Base-by-base conservation (phyloP, 2,113 vertebrate species). In the Pomatorhinus ruficollis region DNA sequence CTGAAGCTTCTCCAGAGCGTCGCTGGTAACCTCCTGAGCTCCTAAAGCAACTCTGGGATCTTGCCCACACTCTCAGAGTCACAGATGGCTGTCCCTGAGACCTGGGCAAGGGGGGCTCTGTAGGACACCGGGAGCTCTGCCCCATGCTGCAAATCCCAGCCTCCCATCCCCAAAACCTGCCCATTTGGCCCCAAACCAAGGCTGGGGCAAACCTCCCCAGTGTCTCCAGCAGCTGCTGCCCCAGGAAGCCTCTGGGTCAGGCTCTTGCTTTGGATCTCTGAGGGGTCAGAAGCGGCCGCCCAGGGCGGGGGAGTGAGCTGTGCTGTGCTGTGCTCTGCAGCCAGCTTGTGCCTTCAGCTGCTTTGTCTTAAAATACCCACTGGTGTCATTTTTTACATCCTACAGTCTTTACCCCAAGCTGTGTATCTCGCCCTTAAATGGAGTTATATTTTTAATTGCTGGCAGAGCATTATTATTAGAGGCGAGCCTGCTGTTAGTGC, bases 341-440 rank as follows among this genome's bases (percentile, higher is more conserved):
- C 79, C 90, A 94, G 86, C 71, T 89, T 95, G 72, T 90, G 42
- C 25, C 64, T 96, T 96, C 94, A 91, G 81, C 96, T 96, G 90
- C 75, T 93, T 87, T 78, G 47, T 83, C 93, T 95, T 94, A 96
- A 97, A 97, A 97, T 96, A 96, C 63, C 45, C 85, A 3, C 77
- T 96, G 93, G 95, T 96, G 94, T 96, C 44, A 94, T 89, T 95
- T 97, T 92, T 93, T 90, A 93, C 95, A 90, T 93, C 95, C 96
- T 92, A 88, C 96, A 83, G 79, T 68, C 92, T 92, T 88, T 92
- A 88, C 74, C 85, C 72, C 68, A 92, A 92, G 92, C 90, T 96
- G 95, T 90, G 92, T 75, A 89, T 96, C 86, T 94, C 93, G 42
- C 92, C 93, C 95, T 93, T 93, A 97, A 90, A 93, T 87, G 92